Percentiles rank a stretch among this genome's conserved stretches.
Evolutionary conservation across 2,888 invertebrate species (phyloP).

Genomic region (Linyphia triangularis): DNA sequence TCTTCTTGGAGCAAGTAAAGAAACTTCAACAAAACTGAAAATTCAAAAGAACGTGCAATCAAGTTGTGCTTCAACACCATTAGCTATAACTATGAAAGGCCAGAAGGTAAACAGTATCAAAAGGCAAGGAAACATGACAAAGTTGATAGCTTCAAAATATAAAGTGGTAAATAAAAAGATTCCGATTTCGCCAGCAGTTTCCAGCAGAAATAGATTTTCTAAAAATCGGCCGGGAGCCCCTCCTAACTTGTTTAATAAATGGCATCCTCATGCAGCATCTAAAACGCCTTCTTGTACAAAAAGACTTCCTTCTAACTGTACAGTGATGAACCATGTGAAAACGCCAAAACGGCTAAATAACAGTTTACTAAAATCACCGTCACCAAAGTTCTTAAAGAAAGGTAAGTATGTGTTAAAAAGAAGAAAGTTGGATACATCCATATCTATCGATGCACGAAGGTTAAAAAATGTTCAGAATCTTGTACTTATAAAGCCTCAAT

Average conservation of each 20-base stretch:
- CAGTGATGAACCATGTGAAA: not conserved
- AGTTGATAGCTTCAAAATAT: constrained; percentile 18
- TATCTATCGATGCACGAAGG: not conserved
- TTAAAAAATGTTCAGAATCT: not conserved
- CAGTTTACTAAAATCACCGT: not conserved
- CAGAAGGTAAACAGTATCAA: constrained; percentile 6
- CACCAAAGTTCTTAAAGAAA: not conserved
- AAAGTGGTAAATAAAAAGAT: constrained; percentile 48
- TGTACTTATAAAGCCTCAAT: not conserved
- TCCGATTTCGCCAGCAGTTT: not conserved
- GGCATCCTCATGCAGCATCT: not conserved
- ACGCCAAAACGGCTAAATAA: not conserved
- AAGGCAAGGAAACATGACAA: not conserved
- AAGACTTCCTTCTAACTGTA: constrained; percentile 9
- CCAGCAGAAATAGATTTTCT: not conserved
- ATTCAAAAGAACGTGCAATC: not conserved
- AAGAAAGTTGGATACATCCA: not conserved
- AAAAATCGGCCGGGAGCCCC: not conserved
- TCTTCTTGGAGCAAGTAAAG: not conserved
- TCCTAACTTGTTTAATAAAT: not conserved
- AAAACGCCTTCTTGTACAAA: not conserved
- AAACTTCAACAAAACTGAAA: not conserved
- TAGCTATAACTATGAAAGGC: not conserved
- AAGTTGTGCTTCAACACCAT: not conserved
- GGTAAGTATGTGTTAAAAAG: not conserved